A percentile compares a stretch with the other conserved stretches of the same genome.
Evolutionary conservation across 2,797 vertebrate genomes (phyloP).

Genomic region (Catharus ustulatus): DNA sequence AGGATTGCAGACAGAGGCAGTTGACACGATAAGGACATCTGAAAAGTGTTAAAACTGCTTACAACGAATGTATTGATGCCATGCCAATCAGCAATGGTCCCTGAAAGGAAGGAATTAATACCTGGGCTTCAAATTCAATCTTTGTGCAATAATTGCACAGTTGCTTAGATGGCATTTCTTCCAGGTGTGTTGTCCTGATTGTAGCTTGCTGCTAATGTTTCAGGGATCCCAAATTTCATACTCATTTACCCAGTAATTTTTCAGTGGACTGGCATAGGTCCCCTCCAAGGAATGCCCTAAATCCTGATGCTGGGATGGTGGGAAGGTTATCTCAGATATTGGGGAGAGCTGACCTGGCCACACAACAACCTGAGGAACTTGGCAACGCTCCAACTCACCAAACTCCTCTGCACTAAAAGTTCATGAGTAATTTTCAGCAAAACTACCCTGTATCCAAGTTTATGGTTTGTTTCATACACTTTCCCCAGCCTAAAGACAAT

Average conservation of each 20-base stretch:
- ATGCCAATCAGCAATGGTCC: neutral
- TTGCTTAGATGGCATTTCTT: neutral
- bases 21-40: neutral
- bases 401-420: neutral
- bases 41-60: neutral
- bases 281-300: neutral
- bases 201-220: neutral
- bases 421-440: neutral
- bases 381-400: rapidly evolving
- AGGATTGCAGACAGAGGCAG: neutral
- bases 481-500: neutral
- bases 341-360: neutral
- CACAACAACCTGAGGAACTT: neutral
- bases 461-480: neutral
- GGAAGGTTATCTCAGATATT: rapidly evolving
- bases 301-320: rapidly evolving
- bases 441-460: neutral
- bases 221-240: neutral
- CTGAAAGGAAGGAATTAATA: neutral
- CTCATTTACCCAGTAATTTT: neutral
- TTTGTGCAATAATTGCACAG: neutral
- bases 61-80: neutral
- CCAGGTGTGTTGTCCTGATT: neutral
- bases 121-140: neutral
- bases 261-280: neutral